A percentile compares a stretch with the other conserved stretches of the same genome.
These are phyloP conservation scores for Syndactyla subalaris DNA, from an alignment of 2,797 vertebrate species.

Conservation along the genomic window DNA sequence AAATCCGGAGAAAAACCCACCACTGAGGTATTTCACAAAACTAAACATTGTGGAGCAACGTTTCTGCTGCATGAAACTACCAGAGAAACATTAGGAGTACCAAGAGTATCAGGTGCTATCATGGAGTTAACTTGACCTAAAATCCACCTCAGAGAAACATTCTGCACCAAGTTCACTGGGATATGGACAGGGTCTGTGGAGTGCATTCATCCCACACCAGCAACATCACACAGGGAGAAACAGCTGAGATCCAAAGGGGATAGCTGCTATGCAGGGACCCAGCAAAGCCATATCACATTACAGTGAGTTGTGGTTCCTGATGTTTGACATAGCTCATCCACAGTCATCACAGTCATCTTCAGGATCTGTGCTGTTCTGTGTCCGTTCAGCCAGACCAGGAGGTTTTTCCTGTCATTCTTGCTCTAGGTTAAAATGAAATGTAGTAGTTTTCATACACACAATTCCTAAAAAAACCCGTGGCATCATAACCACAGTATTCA, in stretches of 20 bases:
- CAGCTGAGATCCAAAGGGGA: fast-evolving
- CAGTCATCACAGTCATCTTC: background rate
- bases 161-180: background rate
- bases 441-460: background rate
- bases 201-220: background rate
- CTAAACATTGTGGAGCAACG: background rate
- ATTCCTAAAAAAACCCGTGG: background rate
- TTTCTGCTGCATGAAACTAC: background rate
- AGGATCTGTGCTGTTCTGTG: background rate
- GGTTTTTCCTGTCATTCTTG: background rate
- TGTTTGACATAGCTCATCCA: background rate
- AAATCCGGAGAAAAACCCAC: background rate
- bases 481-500: background rate
- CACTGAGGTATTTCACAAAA: background rate
- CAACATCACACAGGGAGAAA: background rate
- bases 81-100: background rate
- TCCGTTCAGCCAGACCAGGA: background rate
- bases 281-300: background rate
- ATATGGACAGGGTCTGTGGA: background rate
- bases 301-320: background rate
- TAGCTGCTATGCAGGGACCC: background rate
- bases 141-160: background rate
- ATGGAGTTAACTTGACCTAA: background rate
- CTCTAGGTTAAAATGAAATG: background rate
- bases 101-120: background rate